Conservation (phyloP, 2,113 vertebrate genomes). For the Apistogramma diplotaenia region DNA sequence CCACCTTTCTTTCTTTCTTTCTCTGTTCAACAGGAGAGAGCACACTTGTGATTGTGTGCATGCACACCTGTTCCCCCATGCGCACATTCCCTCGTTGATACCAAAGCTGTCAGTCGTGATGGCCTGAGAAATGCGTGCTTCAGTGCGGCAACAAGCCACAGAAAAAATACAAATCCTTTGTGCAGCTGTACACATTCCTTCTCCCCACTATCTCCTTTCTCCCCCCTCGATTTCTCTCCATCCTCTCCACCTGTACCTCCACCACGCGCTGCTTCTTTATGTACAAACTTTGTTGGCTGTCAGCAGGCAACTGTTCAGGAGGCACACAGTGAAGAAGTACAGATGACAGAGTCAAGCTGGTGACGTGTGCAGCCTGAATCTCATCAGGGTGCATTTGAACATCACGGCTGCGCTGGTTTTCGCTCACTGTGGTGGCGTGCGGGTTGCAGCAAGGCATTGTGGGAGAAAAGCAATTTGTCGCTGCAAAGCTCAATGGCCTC, state of each 20-base stretch:
- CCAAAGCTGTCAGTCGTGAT: constrained; percentile 66
- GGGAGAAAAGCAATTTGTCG: constrained; percentile 69
- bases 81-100: constrained; percentile 34
- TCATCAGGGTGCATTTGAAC: constrained; percentile 57
- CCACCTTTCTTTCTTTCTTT: neutral
- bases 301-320: constrained; percentile 46
- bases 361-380: constrained; percentile 26
- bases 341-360: neutral
- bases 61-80: constrained; percentile 23
- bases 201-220: neutral
- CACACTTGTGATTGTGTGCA: constrained; percentile 27
- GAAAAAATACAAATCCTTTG: constrained; percentile 55
- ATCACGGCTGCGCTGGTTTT: constrained; percentile 40
- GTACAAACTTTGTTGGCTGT: constrained; percentile 8
- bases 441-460: constrained; percentile 57
- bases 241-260: constrained; percentile 14
- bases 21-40: constrained; percentile 58
- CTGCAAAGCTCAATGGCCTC: constrained; percentile 65
- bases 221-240: neutral
- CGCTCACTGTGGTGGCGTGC: constrained; percentile 54
- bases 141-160: constrained; percentile 51
- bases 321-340: neutral
- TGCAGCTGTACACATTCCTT: neutral
- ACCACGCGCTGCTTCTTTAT: constrained; percentile 14
- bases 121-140: constrained; percentile 50